These are phyloP conservation scores for Casuarius casuarius DNA, from an alignment of 2,113 vertebrate species.

Conservation along the genomic window DNA sequence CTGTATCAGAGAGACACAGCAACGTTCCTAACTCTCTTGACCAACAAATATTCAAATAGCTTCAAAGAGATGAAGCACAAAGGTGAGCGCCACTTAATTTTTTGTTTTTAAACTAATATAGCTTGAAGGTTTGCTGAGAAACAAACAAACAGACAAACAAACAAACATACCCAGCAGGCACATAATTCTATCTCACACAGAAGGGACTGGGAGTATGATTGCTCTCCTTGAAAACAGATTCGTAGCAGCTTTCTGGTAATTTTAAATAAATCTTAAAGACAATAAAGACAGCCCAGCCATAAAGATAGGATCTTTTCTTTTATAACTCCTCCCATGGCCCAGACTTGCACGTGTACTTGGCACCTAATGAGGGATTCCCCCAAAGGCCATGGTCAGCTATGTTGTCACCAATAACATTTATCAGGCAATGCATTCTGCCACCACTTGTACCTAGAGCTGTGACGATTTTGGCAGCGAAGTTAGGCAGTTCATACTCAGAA, in stretches of 20 bases:
- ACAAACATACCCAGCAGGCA: neutral
- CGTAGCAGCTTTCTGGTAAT: conserved; percentile 21
- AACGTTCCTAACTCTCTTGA: neutral
- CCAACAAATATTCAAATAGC: neutral
- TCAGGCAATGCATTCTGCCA: neutral
- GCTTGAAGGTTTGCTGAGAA: neutral
- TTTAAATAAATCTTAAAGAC: conserved; percentile 23
- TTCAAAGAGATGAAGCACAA: neutral
- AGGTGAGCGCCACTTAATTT: neutral
- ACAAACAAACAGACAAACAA: neutral
- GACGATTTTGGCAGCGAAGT: neutral
- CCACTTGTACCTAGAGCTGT: neutral
- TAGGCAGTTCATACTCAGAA: neutral
- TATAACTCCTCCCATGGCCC: neutral
- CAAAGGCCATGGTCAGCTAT: neutral
- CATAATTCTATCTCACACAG: neutral
- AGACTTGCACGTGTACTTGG: neutral
- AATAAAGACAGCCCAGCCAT: neutral
- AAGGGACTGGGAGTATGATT: conserved; percentile 14
- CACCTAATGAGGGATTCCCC: neutral
- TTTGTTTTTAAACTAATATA: neutral
- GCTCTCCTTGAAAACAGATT: conserved; percentile 2
- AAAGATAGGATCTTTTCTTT: neutral
- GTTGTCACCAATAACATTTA: neutral
- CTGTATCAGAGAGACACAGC: neutral